Evolutionary conservation across 23 tunicate genomes (phyloP).

Genomic region (Clavelina lepadiformis): DNA sequence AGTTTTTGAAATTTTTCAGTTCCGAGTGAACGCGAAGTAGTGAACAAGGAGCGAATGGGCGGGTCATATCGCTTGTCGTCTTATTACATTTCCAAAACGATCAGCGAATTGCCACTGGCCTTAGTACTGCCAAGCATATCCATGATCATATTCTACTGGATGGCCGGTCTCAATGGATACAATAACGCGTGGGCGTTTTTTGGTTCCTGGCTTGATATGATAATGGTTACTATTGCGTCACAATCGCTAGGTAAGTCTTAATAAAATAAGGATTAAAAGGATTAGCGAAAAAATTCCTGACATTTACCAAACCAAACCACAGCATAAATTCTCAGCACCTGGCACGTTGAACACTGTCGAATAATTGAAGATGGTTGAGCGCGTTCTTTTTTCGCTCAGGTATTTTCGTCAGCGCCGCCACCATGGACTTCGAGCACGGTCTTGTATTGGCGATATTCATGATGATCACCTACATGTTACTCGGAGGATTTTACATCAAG

Average conservation of each 20-base stretch:
- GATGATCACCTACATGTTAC: conserved; percentile 75
- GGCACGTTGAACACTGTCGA: too few species aligned
- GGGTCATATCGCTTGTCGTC: conserved; percentile 86
- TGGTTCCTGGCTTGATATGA: conserved; percentile 61
- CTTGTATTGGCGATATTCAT: conserved; percentile 73
- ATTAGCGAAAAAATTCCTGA: too few species aligned
- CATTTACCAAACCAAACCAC: too few species aligned
- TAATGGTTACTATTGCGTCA: conserved; percentile 45
- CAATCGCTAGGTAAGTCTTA: conserved; percentile 69
- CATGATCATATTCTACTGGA: conserved; percentile 53
- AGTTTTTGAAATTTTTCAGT: too few species aligned
- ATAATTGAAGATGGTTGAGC: too few species aligned
- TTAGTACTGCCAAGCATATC: conserved; percentile 66
- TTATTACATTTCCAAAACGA: conserved; percentile 53
- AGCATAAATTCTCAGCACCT: too few species aligned
- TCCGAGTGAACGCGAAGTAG: conserved; percentile 85
- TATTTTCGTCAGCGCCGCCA: conserved; percentile 78
- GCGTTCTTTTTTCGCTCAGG: conserved; percentile 33
- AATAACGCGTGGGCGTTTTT: conserved; percentile 65
- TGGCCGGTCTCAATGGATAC: conserved; percentile 89
- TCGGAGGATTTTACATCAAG: conserved; percentile 83
- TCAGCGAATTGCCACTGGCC: conserved; percentile 67
- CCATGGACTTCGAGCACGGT: conserved; percentile 88
- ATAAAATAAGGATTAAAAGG: too few species aligned
- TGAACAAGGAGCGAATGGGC: conserved; percentile 79